Evolutionary conservation across 2,888 invertebrate genomes (phyloP), one percentile per base, ranked within the genome.

Genomic region (Heterodera filipjevi): DNA sequence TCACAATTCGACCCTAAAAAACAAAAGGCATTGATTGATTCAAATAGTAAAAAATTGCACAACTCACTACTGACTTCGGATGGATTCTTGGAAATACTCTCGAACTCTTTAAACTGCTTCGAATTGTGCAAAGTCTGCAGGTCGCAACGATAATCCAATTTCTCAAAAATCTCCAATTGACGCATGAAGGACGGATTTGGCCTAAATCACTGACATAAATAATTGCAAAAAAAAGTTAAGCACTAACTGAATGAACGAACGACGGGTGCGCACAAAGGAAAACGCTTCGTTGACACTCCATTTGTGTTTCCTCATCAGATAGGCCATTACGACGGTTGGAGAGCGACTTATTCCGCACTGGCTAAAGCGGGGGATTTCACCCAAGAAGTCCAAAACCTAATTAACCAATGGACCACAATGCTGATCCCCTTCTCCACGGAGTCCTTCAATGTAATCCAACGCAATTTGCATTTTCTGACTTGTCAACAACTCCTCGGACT

Each of bases 391-490:
- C 22, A 22, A 35, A 39, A 46, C 27, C 30, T 8, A 46, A 77
- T 80, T 72, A n/a, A 85, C 86, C 86, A 87, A 79, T 86, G 86
- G 14, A 86, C 83, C 3, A 86, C 78, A n/a, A 86, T 78, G 59
- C 82, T 82, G 27, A 77, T 80, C 10, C 83, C 83, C 22, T 77
- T 76, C 44, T 77, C 75, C 33, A 84, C 78, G 3, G 82, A 81
- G n/a, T 77, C 73, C n/a, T n/a, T 82, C 80, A 44, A 86, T 83
- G 70, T 72, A 83, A 14, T 49, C 64, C 2, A 87, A 66, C 8
- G 81, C 81, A 30, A 77, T 76, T 59, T 84, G 83, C 3, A 87
- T 73, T 5, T 84, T 66, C 16, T 81, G 81, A 53, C 82, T 77
- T 16, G 79, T 82, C 14, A 87, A 79, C 22, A 86, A 71, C 64